Evolutionary conservation across 2,888 invertebrate genomes (phyloP), one percentile per base, ranked within the genome.

Genomic region (Hofmannophila pseudospretella): DNA sequence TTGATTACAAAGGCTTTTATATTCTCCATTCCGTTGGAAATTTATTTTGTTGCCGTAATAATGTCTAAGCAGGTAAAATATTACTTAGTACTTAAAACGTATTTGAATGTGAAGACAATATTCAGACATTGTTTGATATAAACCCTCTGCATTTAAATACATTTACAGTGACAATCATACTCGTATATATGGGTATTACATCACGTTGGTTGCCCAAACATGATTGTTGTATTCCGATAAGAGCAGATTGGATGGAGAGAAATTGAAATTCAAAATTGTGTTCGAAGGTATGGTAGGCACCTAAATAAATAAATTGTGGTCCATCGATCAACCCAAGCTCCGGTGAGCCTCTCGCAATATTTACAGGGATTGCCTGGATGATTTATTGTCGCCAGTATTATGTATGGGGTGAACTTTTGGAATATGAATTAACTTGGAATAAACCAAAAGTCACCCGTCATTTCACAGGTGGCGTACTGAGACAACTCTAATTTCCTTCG

Each of bases 301-400:
- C 44, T 51, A 44, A 37, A 34, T 40, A 36, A 41, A 47, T 42
- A 42, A 39, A 40, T 39, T 23, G 23, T 39, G 36, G 40, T 41
- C 33, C 46, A 55, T 52, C 52, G 49, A 52, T 48, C 52, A 56
- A 49, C 39, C 36, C 31, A n/a, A 23, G 23, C n/a, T 44, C 44
- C 37, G 41, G 42, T 32, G 41, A 49, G 42, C 47, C 45, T 42
- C 35, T 42, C 32, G 42, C 47, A 49, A 52, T 52, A 49, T 49
- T 54, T 50, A 44, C 46, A 49, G 42, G 42, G 47, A 47, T 51
- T 45, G 45, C 44, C 46, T 47, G 39, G 42, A 50, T 57, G 55
- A 55, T 57, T 55, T 55, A 57, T 55, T 47, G 49, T 51, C 48
- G 41, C 30, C 10, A 9, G 9, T n/a, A 9, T 30, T 30, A 30